These are phyloP conservation scores for Drosophila acutilabella DNA, from an alignment of 2,888 invertebrate genomes.

Conservation along the genomic window DNA sequence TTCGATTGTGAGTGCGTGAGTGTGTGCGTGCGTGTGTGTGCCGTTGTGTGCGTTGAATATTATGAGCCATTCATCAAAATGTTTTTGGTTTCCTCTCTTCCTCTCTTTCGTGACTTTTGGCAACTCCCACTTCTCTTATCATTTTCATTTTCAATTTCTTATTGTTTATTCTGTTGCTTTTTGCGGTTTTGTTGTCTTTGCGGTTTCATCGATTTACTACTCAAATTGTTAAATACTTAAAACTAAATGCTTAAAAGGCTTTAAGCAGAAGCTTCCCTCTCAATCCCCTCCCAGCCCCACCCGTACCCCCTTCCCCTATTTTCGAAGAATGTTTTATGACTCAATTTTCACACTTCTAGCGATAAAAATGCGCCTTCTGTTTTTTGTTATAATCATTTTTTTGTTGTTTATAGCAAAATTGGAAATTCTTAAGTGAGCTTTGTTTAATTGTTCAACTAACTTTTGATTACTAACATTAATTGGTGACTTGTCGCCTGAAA, in stretches of 20 bases:
- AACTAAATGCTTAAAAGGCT: no score
- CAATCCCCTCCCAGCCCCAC: no score
- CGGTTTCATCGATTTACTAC: conserved; percentile 9
- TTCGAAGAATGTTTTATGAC: conserved; percentile 17
- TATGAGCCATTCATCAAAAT: conserved; percentile 82
- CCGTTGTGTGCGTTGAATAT: conserved; percentile 56
- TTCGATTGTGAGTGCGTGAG: conserved; percentile 39
- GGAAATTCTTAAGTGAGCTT: conserved; percentile 7
- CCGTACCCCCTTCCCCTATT: no score
- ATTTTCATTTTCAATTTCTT: conserved; percentile 20
- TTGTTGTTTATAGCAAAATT: conserved; percentile 14
- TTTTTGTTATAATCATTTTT: conserved; percentile 37
- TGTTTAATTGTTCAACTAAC: conserved; percentile 13
- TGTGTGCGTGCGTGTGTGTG: conserved; percentile 14
- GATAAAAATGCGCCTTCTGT: conserved; percentile 46
- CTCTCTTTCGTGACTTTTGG: conserved; percentile 67
- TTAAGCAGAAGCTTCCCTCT: no score
- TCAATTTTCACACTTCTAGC: conserved; percentile 38
- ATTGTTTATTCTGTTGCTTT: conserved; percentile 12
- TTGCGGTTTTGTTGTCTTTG: conserved; percentile 20
- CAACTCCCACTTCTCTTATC: conserved; percentile 82
- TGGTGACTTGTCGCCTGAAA: neutral
- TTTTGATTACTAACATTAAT: conserved; percentile 12
- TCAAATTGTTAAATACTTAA: neutral
- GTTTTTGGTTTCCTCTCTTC: conserved; percentile 55